Evolutionary conservation across 2,888 invertebrate species (phyloP), one percentile per base, ranked within the genome.

Genomic region (Brachyptera risi): DNA sequence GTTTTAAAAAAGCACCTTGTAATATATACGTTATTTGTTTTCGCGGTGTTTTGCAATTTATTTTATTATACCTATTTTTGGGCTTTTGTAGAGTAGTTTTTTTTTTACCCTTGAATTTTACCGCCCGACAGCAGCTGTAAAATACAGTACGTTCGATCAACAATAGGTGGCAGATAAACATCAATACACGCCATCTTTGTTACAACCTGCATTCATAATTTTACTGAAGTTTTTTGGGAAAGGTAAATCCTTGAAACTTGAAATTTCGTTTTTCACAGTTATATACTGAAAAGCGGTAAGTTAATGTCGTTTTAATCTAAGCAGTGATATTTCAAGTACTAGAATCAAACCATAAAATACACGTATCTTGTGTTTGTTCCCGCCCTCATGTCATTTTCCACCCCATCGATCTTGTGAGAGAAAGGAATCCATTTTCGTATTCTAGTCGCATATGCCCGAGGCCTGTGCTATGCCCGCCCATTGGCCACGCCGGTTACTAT

Each of bases 141-240:
- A n/a, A n/a, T n/a, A 63, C 61, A 65, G 65, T 65, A 61, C 63
- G 19, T 21, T 27, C 21, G 37, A 61, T 19, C 59, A 58, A 59
- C 65, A 65, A 65, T 60, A 65, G 65, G 63, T 65, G 65, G 65
- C 65, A 60, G 56, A 49, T 17, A 49, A 57, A 57, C 37, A 61
- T 44, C 49, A 57, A 57, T 35, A 61, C 59, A 23, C 44, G 65
- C 65, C 65, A 65, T 65, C 65, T 65, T 65, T 64, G 65, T 64
- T 60, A 58, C 57, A 57, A 56, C 57, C 51, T 59, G 56, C 58
- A 60, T 63, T 63, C 62, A 57, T 61, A 56, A 61, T 63, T 63
- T 63, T 37, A 26, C n/a, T n/a, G 59, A 62, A 50, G 59, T 59
- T 59, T 54, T n/a, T n/a, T n/a, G n/a, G n/a, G 35, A 26, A 44